phyloP scores from a whole-genome alignment of 2,888 invertebrate species.

The Drosophila mercatorum region DNA sequence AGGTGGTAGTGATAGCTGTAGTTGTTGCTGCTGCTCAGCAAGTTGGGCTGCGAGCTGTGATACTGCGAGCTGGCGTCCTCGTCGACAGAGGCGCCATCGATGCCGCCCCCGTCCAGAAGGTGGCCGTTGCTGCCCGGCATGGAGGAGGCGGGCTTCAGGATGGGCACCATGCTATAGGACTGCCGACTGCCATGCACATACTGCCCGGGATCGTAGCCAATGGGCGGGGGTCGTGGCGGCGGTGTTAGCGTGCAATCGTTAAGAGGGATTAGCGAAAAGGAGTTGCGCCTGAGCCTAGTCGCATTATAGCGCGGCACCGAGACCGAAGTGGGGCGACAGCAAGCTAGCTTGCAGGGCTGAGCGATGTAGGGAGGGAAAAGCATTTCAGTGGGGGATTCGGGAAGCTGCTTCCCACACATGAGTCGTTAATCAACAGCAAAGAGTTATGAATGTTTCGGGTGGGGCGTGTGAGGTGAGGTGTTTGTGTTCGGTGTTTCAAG shows the following conservation, averaged over 20 bases:
- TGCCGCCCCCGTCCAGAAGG: slow-evolving; percentile 54
- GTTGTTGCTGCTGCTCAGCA: slow-evolving; percentile 66
- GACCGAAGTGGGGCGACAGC: slow-evolving; percentile 83
- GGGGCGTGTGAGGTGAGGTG: slow-evolving; percentile 30
- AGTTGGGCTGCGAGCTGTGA: slow-evolving; percentile 82
- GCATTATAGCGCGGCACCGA: slow-evolving; percentile 81
- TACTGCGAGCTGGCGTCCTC: slow-evolving; percentile 61
- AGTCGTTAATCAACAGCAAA: slow-evolving; percentile 27
- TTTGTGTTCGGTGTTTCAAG: slow-evolving; percentile 39
- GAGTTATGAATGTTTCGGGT: slow-evolving; percentile 23
- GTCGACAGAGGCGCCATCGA: slow-evolving; percentile 46
- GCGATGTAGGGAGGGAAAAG: slow-evolving; percentile 84
- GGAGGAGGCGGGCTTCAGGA: slow-evolving; percentile 83
- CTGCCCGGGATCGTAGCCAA: slow-evolving; percentile 56
- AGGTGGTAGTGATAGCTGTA: slow-evolving; percentile 74
- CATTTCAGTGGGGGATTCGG: slow-evolving; percentile 84
- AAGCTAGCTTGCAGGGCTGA: slow-evolving; percentile 83
- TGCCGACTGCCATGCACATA: slow-evolving; percentile 58
- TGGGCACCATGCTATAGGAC: slow-evolving; percentile 81
- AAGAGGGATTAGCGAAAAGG: slow-evolving; percentile 66
- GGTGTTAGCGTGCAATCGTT: slow-evolving; percentile 73
- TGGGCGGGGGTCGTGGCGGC: slow-evolving; percentile 81
- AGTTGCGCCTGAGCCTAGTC: slow-evolving; percentile 58
- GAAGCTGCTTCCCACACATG: slow-evolving; percentile 73
- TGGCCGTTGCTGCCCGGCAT: slow-evolving; percentile 82